A percentile compares a stretch with the other conserved stretches of the same genome.
Conservation (phyloP, 2,888 invertebrate genomes). For the Coleophora flavipennella region DNA sequence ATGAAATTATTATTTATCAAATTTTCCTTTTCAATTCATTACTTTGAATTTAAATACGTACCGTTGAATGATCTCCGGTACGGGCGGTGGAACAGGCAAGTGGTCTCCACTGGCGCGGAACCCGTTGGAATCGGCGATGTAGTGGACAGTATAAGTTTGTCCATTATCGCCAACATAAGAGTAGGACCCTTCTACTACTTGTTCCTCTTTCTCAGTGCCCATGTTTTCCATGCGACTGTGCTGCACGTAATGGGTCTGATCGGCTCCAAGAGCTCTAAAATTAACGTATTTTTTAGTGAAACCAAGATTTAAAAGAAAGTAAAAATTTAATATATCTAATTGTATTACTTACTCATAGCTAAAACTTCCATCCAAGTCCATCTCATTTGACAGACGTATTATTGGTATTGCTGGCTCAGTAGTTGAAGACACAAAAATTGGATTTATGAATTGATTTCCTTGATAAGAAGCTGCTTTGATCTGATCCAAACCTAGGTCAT, state of each 20-base stretch:
- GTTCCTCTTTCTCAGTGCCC: conserved; percentile 72
- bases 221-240: conserved; percentile 71
- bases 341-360: conserved; percentile 63
- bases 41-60: conserved; percentile 23
- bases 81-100: conserved; percentile 82
- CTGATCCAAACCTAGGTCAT: conserved; percentile 38
- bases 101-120: conserved; percentile 84
- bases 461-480: conserved; percentile 37
- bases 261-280: conserved; percentile 60
- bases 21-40: too few relatives aligned
- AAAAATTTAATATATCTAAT: neutral
- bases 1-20: neutral
- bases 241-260: conserved; percentile 69
- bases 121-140: conserved; percentile 83
- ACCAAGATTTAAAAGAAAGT: neutral
- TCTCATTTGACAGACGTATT: conserved; percentile 65
- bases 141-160: conserved; percentile 74
- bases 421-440: conserved; percentile 38
- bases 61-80: conserved; percentile 79
- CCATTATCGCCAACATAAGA: conserved; percentile 76
- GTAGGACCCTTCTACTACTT: conserved; percentile 75
- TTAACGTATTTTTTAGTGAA: neutral
- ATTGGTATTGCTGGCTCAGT: conserved; percentile 67
- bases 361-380: conserved; percentile 71
- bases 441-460: conserved; percentile 37